phyloP scores from a whole-genome alignment of 2,797 vertebrate genomes.

The Semotilus atromaculatus region DNA sequence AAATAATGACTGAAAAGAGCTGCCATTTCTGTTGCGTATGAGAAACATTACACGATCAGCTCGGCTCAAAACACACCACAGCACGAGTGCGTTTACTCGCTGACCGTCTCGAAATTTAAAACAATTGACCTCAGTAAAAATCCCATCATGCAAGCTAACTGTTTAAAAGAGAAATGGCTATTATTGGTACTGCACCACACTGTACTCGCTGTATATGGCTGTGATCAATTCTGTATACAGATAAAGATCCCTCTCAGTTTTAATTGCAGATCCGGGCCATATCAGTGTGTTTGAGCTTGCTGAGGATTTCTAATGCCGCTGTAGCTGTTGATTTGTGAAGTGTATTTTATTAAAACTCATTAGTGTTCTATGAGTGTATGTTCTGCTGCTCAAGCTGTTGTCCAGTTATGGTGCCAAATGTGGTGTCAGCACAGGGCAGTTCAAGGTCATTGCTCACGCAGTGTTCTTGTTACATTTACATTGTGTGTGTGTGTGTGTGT shows the following conservation, averaged over 20 bases:
- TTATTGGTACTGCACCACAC: neutral
- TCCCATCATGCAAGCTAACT: neutral
- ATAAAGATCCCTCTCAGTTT: neutral
- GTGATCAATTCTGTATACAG: neutral
- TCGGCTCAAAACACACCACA: too few relatives aligned
- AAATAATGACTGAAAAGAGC: too few relatives aligned
- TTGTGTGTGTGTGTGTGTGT: slow-evolving; percentile 27
- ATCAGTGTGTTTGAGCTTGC: neutral
- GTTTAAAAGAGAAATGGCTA: neutral
- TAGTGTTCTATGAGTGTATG: slow-evolving; percentile 21
- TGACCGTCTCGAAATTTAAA: too few relatives aligned
- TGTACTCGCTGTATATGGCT: neutral
- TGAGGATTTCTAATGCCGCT: neutral
- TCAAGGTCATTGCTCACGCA: slow-evolving; percentile 42
- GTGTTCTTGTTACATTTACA: slow-evolving; percentile 41
- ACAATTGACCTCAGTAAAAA: neutral
- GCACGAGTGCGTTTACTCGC: too few relatives aligned
- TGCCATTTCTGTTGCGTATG: too few relatives aligned
- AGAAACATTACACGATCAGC: too few relatives aligned
- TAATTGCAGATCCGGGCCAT: neutral
- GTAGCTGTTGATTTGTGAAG: neutral
- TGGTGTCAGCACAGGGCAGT: slow-evolving; percentile 46
- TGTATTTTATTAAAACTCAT: slow-evolving; percentile 8
- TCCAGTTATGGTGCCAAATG: slow-evolving; percentile 37
- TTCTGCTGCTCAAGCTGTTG: slow-evolving; percentile 8